Evolutionary conservation across 2,888 invertebrate genomes (phyloP), one percentile per base, ranked within the genome.

Genomic region (Andrena praecox): DNA sequence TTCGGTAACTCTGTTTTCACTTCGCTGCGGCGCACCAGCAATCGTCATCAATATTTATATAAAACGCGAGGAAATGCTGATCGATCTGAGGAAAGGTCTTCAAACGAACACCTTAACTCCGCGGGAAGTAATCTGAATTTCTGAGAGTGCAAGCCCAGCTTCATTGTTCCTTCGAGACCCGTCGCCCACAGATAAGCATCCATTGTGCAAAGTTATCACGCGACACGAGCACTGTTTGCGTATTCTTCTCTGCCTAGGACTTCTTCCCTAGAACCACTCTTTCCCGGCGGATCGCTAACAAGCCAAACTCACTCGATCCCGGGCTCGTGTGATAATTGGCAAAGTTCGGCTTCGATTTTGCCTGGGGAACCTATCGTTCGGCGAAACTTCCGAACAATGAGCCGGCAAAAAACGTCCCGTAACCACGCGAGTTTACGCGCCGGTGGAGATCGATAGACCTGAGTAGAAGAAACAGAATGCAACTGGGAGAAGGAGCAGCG

Each of bases 261-360:
- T 42, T 10, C 20, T 24, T 27, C 59, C 29, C 20, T 5, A n/a
- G 48, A 42, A 48, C n/a, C 29, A 59, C 69, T 70, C 48, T 70
- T 70, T 59, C 24, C 12, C 48, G 20, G 48, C 48, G 70, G 60
- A 48, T 59, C 20, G 35, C 70, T 56, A 60, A 60, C 70, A 56
- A 70, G 70, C 24, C 20, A n/a, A 60, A 42, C 42, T 70, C 62
- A 10, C 33, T 10, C 70, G 42, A 29, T 60, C 59, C 56, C 42
- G 27, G 66, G 48, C 42, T 60, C 31, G n/a, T 42, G 67, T 60
- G 67, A 68, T 75, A 75, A 75, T 75, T 75, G 74, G 67, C 59
- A 75, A 75, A 75, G 59, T 75, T 75, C 52, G 12, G 24, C 27
- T 27, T 27, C 62, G 69, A 69, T 69, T 69, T 35, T 63, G 48